Evolutionary conservation across 2,888 invertebrate species (phyloP).

Genomic region (Chrysotoxum bicinctum): DNA sequence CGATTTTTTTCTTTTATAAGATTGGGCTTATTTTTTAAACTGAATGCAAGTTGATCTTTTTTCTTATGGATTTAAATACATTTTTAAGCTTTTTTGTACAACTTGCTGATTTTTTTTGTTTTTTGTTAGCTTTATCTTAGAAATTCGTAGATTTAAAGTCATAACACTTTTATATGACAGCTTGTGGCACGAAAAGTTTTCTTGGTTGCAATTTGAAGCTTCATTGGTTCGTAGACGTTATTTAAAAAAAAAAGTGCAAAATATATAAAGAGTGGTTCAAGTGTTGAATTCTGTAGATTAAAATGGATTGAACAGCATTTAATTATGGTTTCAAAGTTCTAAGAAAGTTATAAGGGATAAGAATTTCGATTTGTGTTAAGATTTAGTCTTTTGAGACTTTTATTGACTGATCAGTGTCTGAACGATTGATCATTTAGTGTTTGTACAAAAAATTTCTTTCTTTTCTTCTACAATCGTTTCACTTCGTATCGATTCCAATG

Average conservation of each 20-base stretch:
- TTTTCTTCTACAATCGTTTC: too few species aligned
- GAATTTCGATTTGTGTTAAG: too few species aligned
- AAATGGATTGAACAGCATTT: too few species aligned
- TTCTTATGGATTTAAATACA: neutral
- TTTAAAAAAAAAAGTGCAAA: neutral
- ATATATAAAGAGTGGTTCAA: too few species aligned
- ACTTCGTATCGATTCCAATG: too few species aligned
- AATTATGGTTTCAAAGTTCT: too few species aligned
- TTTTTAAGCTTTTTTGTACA: neutral
- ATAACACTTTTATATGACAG: neutral
- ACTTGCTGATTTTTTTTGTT: neutral
- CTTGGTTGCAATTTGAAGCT: neutral
- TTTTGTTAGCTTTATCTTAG: neutral
- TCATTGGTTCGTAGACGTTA: neutral
- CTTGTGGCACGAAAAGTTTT: conserved; percentile 23
- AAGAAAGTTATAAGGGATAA: too few species aligned
- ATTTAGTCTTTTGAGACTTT: too few species aligned
- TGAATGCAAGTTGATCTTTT: neutral
- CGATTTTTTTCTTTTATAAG: neutral
- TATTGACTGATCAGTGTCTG: too few species aligned
- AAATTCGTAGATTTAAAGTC: neutral
- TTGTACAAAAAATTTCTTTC: too few species aligned
- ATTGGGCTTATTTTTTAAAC: neutral
- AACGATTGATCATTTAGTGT: too few species aligned
- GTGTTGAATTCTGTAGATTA: too few species aligned